Base-by-base conservation (phyloP, 2,888 invertebrate species). In the Elaeidobius kamerunicus region DNA sequence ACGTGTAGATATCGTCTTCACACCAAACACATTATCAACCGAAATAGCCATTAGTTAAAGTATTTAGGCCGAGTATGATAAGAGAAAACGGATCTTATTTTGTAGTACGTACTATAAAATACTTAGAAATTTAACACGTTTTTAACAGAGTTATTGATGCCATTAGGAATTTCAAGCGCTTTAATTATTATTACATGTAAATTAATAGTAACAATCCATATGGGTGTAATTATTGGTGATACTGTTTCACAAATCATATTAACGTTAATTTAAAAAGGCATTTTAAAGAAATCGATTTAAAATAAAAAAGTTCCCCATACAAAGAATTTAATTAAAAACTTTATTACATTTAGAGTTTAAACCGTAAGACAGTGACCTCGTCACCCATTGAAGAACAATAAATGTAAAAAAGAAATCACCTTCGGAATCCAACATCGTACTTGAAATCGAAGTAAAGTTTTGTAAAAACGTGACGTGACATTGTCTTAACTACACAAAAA, bases 341-440 rank as follows among this genome's bases (percentile, higher is more conserved):
- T n/a, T n/a, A n/a, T n/a, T n/a, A n/a, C n/a, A n/a, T n/a, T n/a
- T n/a, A n/a, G n/a, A n/a, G n/a, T n/a, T n/a, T n/a, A n/a, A n/a
- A n/a, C n/a, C n/a, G n/a, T n/a, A n/a, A n/a, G n/a, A n/a, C n/a
- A 41, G 27, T 41, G 49, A 49, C 49, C 49, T 41, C 41, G 45
- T 14, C 38, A 27, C 20, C n/a, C n/a, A n/a, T n/a, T n/a, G n/a
- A n/a, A n/a, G n/a, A n/a, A n/a, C n/a, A n/a, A n/a, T n/a, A n/a
- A n/a, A n/a, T n/a, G 11, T 27, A 9, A 27, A 27, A 27, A 27
- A 27, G 11, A 27, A 27, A 27, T 35, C 34, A 47, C 48, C 41
- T 48, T 49, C 41, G 16, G 15, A 44, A 27, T 40, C 39, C 34
- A 40, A n/a, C 40, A 23, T 52, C 41, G 36, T 35, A 47, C 46